phyloP scores from a whole-genome alignment of 1,140 invertebrate genomes.

The Drosophila bocki region DNA sequence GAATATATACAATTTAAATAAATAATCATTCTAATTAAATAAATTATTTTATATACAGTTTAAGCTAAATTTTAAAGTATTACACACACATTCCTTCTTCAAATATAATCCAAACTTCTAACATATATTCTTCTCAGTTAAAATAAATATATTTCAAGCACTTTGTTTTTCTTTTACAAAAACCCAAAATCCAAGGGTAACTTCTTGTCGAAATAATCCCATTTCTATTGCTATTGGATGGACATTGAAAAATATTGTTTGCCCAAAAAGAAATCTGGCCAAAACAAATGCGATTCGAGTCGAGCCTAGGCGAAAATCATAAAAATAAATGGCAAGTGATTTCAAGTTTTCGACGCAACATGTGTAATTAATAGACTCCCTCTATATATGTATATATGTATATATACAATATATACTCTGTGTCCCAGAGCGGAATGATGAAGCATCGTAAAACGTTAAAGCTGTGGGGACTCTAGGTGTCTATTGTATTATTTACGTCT shows the following conservation, averaged over 20 bases:
- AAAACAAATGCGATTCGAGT: slow-evolving; percentile 24
- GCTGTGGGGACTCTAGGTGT: slow-evolving; percentile 64
- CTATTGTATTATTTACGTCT: slow-evolving; percentile 78
- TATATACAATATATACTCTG: background rate
- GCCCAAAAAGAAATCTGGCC: slow-evolving; percentile 49
- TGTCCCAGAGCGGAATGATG: slow-evolving; percentile 25
- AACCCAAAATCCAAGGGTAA: background rate
- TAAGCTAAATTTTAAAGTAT: too few relatives aligned
- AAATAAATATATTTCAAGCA: background rate
- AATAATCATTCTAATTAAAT: too few relatives aligned
- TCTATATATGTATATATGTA: background rate
- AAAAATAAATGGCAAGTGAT: slow-evolving; percentile 77
- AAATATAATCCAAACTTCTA: background rate
- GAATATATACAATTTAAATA: background rate
- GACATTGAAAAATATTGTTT: slow-evolving; percentile 61
- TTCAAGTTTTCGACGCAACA: slow-evolving; percentile 71
- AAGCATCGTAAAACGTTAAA: slow-evolving; percentile 58
- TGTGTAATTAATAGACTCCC: slow-evolving; percentile 79
- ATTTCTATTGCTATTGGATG: slow-evolving; percentile 38
- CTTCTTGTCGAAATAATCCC: background rate
- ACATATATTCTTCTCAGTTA: background rate
- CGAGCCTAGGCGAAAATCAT: slow-evolving; percentile 33
- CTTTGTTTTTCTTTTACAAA: background rate
- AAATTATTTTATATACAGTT: too few relatives aligned
- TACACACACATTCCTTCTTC: too few relatives aligned